Evolutionary conservation across 2,797 vertebrate species (phyloP), one percentile per base, ranked within the genome.

Genomic region (Atherinosoma microstoma): DNA sequence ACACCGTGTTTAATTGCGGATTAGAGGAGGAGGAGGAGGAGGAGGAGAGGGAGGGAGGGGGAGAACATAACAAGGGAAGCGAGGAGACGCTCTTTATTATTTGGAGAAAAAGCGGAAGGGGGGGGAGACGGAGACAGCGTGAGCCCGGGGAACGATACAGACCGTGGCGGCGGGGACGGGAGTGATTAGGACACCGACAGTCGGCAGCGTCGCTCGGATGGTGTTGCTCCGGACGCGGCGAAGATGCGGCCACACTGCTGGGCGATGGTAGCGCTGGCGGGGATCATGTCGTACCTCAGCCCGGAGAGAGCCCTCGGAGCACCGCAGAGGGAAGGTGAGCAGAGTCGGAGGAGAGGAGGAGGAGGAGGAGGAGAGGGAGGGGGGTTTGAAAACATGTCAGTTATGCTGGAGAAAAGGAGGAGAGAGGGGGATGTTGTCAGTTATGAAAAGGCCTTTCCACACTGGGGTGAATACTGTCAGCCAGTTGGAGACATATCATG

Each of bases 221-320:
- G 72, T 92, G 92, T 72, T 85, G 84, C 88, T 74, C 90, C 86
- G 88, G 91, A 91, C 87, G 88, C 87, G 90, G 89, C 86, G 91
- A 94, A 87, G 89, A 96, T 96, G 95, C 94, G 92, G 90, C 93
- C 88, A 79, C 94, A 93, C 92, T 91, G 94, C 93, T 94, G 94
- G 93, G 80, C 91, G 93, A 93, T 93, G 93, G 92, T 94, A 29
- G 91, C 89, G 88, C 84, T 95, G 87, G 94, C 94, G 91, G 94
- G 92, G 91, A 93, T 93, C 88, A 94, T 96, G 95, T 95, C 95
- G 84, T 95, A 94, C 94, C 93, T 96, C 89, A 94, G 94, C 93
- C 95, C 96, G 78, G 96, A 96, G 89, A 95, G 94, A 94, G 95
- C 94, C 51, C 93, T 96, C 70, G 95, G 95, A 94, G 96, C 95